These are phyloP conservation scores for Hydractinia symbiolongicarpus DNA, from an alignment of 30 jellyfish, hydroid and myxozoan species.

Conservation along the genomic window DNA sequence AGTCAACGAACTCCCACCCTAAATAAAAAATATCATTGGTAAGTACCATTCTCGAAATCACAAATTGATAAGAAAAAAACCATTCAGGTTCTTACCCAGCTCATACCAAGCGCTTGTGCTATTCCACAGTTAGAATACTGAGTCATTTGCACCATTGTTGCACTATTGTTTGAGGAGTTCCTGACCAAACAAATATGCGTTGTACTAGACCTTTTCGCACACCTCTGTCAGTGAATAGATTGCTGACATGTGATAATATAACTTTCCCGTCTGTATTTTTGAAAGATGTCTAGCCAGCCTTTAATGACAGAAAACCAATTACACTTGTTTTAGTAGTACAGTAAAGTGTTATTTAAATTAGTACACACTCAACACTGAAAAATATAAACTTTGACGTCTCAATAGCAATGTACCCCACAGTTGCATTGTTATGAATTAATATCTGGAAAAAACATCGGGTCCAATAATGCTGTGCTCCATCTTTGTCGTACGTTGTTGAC, in stretches of 20 bases:
- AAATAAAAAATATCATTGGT: no score
- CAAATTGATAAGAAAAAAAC: no score
- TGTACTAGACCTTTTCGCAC: background rate
- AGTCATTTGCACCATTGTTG: conserved; percentile 13
- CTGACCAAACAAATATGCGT: background rate
- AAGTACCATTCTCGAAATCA: background rate
- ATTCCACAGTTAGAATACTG: conserved; percentile 3
- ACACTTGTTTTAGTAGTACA: no score
- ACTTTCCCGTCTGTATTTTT: background rate
- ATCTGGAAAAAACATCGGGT: background rate
- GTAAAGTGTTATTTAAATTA: no score
- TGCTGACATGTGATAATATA: background rate
- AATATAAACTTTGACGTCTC: no score
- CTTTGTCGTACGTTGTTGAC: background rate
- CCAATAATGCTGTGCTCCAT: no score
- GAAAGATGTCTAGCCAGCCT: conserved; percentile 17
- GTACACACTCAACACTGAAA: no score
- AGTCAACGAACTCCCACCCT: conserved; percentile 29
- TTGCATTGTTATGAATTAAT: background rate
- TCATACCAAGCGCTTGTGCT: conserved; percentile 24
- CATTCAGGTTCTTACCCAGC: background rate
- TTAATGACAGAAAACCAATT: background rate
- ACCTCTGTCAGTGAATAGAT: conserved; percentile 18
- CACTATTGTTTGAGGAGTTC: background rate
- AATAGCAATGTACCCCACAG: background rate